Conservation (phyloP, 2,797 vertebrate genomes). For the Lindbergichthys nudifrons region DNA sequence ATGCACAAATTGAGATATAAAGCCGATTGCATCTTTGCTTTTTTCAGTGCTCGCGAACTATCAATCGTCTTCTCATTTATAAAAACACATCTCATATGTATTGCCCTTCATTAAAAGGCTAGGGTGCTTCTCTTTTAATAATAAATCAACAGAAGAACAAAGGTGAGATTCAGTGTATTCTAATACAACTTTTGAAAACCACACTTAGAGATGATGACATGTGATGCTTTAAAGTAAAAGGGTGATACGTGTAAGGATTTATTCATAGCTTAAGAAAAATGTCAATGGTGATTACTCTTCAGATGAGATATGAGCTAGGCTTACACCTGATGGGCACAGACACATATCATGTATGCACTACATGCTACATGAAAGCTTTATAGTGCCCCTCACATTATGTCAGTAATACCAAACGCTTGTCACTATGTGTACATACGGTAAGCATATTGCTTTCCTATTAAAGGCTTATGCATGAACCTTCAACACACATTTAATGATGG, state of each 20-base stretch:
- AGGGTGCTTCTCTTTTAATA: conserved; percentile 21
- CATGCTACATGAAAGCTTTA: conserved; percentile 43
- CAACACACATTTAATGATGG: conserved; percentile 26
- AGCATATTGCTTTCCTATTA: conserved; percentile 36
- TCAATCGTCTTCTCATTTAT: conserved; percentile 48
- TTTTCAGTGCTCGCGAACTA: conserved; percentile 49
- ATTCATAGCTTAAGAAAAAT: conserved; percentile 35
- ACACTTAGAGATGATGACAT: conserved; percentile 41
- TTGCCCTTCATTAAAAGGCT: conserved; percentile 20
- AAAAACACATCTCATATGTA: conserved; percentile 47
- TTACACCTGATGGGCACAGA: conserved; percentile 25
- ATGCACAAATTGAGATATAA: conserved; percentile 44
- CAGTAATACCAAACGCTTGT: conserved; percentile 31
- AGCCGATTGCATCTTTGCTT: conserved; percentile 32
- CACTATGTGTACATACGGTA: conserved; percentile 20
- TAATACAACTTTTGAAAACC: conserved; percentile 39
- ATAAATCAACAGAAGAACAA: conserved; percentile 25
- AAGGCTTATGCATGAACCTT: conserved; percentile 31
- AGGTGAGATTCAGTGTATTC: conserved; percentile 48
- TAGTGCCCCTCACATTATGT: conserved; percentile 41
- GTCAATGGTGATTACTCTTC: conserved; percentile 36
- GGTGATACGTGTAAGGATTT: conserved; percentile 37
- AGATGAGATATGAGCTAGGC: conserved; percentile 20
- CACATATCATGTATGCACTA: conserved; percentile 41
- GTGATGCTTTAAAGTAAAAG: conserved; percentile 42